Evolutionary conservation across 2,888 invertebrate species (phyloP).

Genomic region (Xiphydria camelus): DNA sequence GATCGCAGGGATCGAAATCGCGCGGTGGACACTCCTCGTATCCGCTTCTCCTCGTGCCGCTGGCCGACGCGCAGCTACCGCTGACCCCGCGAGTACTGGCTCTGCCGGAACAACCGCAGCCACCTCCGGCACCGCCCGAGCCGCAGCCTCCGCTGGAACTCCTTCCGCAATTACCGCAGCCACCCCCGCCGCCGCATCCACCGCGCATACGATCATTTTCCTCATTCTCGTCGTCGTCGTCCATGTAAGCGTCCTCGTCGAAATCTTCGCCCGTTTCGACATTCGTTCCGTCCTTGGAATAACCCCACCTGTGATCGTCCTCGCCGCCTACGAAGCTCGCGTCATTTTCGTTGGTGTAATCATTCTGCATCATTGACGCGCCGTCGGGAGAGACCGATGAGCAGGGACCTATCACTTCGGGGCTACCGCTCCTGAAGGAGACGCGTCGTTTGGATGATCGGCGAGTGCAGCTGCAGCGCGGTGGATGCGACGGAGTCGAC

Average conservation of each 20-base stretch:
- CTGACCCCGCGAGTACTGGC: no score
- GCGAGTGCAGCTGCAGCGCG: constrained; percentile 24
- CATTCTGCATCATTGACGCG: constrained; percentile 28
- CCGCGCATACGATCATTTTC: constrained; percentile 38
- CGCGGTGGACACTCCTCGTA: constrained; percentile 21
- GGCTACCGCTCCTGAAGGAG: constrained; percentile 31
- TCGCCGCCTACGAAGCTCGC: background rate
- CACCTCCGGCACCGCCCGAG: constrained; percentile 7
- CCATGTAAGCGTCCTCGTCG: constrained; percentile 5
- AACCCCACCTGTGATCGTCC: background rate
- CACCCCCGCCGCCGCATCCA: constrained; percentile 33
- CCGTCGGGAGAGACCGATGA: background rate
- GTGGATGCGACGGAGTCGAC: constrained; percentile 33
- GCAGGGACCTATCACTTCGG: constrained; percentile 14
- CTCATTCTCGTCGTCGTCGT: constrained; percentile 20
- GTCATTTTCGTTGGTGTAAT: background rate
- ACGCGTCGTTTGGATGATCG: constrained; percentile 32
- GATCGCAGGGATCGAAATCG: constrained; percentile 15
- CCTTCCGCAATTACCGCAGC: constrained; percentile 4
- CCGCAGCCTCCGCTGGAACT: constrained; percentile 15
- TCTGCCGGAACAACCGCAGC: background rate
- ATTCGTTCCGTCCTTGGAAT: background rate
- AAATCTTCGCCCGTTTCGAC: background rate
- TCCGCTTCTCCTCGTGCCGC: constrained; percentile 2
- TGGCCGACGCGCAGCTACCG: constrained; percentile 19